A percentile compares a stretch with the other conserved stretches of the same genome.
phyloP scores from a whole-genome alignment of 92 coral and sea anemone species.

The Palythoa grandiflora region DNA sequence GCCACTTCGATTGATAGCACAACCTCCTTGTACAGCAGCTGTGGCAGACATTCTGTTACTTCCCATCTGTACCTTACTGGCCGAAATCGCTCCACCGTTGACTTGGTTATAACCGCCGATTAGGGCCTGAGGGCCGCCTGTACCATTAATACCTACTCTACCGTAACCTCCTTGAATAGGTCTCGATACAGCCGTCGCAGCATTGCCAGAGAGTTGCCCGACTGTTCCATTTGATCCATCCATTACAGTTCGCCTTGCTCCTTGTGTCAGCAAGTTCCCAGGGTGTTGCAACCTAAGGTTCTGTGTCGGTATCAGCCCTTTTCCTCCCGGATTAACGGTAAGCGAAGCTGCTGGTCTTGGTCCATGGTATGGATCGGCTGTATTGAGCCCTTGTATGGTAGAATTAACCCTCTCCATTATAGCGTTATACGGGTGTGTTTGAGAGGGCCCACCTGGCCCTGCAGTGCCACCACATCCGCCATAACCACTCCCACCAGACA shows the following conservation, averaged over 20 bases:
- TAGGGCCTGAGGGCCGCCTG: background rate
- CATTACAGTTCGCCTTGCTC: background rate
- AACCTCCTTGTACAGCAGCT: background rate
- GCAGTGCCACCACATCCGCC: background rate
- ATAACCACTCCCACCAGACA: background rate
- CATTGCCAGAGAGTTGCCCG: background rate
- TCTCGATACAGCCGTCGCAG: conserved; percentile 17
- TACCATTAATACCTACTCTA: background rate
- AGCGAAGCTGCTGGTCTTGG: background rate
- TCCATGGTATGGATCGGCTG: background rate
- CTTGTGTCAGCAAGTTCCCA: background rate
- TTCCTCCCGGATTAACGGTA: background rate
- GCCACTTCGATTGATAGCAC: background rate
- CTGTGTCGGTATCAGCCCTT: background rate
- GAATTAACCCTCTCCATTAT: conserved; percentile 46
- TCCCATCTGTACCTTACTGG: conserved; percentile 18
- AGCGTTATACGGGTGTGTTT: background rate
- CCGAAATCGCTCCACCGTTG: background rate
- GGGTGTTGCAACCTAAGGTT: background rate
- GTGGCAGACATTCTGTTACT: background rate
- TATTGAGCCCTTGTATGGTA: conserved; percentile 1
- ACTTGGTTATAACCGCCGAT: background rate
- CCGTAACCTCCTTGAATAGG: conserved; percentile 26
- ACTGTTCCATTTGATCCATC: background rate
- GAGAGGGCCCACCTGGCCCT: background rate